Base-by-base conservation (phyloP, 2,113 vertebrate species). In the Baryphthengus martii region DNA sequence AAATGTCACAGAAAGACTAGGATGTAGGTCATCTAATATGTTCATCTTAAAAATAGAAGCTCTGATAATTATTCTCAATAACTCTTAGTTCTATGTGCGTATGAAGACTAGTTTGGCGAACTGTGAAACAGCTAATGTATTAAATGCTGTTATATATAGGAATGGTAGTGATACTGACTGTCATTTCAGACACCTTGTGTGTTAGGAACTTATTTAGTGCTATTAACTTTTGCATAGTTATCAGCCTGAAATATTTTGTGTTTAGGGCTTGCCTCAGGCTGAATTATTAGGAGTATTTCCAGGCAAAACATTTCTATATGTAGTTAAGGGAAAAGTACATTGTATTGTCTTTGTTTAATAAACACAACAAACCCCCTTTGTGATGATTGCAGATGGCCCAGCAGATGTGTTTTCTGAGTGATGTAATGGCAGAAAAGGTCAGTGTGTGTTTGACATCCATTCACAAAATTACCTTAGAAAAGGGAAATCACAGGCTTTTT, bases 351-450 rank as follows among this genome's bases (percentile, higher is more conserved):
- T 40, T 92, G 35, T 86, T 75, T 55, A 23, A 91, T 91, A 85
- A 93, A 28, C 15, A 19, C 66, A 47, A 90, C 65, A 92, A 94
- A 89, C 9, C 28, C 28, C 25, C 25, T 81, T 86, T 94, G 65
- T 96, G 73, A 9, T 89, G 61, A 33, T 49, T 88, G 71, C 85
- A 85, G 91, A 86, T 47, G 0, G 56, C 37, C 11, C 66, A 66
- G 92, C 95, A 97, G 93, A 95, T 97, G 88, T 96, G 85, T 84
- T 94, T 90, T 91, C 56, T 68, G 68, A 89, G 68, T 96, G 96
- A 96, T 40, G 85, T 90, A 88, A 88, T 81, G 85, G 73, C 79
- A 81, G 5, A 90, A 97, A 92, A 92, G 95, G 96, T 97, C 95
- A 97, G 52, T 1, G 0, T 0, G 0, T 86, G 73, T 84, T 94